These are phyloP conservation scores for Kryptopterus vitreolus DNA, from an alignment of 2,797 vertebrate species.

Conservation along the genomic window DNA sequence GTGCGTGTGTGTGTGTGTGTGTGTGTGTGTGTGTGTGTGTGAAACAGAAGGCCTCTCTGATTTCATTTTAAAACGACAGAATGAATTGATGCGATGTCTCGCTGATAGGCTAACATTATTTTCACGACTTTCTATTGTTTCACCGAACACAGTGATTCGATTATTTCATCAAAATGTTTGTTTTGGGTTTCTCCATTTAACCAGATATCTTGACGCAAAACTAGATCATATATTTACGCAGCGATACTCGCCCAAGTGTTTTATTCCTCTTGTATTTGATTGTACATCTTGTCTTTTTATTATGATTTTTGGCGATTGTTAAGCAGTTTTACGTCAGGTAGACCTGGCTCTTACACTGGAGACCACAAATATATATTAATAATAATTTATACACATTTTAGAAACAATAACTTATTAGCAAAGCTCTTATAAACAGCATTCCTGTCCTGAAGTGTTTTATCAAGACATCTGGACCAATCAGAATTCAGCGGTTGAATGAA, in stretches of 20 bases:
- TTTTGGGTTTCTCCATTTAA: background rate
- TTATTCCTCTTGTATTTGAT: background rate
- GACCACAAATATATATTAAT: background rate
- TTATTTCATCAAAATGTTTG: background rate
- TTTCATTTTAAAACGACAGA: conserved; percentile 3
- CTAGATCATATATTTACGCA: background rate
- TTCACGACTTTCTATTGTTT: background rate
- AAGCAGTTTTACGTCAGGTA: background rate
- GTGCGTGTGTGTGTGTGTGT: background rate
- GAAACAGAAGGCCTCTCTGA: background rate
- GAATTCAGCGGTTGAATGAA: no score
- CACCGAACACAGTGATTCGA: background rate
- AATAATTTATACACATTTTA: no score
- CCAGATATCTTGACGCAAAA: no score
- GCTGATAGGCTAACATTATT: background rate
- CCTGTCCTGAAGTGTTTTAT: background rate
- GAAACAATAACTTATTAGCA: background rate
- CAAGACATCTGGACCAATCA: background rate
- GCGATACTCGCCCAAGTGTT: background rate
- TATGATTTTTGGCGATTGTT: background rate
- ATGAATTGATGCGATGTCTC: background rate
- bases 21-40: background rate
- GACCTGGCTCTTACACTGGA: background rate
- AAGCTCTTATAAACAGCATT: background rate
- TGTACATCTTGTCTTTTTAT: background rate